phyloP scores from a whole-genome alignment of 2,113 vertebrate species.

The Puntigrus tetrazona region DNA sequence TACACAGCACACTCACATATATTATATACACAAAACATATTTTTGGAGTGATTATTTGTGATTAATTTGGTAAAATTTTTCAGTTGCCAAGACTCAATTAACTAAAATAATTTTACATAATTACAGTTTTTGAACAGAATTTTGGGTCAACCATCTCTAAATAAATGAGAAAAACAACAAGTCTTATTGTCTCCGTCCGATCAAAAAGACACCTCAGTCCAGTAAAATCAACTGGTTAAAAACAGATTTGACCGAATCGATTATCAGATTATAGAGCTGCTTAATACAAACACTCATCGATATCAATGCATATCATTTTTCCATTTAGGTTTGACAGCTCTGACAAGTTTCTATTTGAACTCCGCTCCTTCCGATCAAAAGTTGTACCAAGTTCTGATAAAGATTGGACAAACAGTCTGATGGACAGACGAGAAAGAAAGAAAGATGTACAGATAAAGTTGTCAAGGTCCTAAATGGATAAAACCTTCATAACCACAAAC shows the following conservation, averaged over 20 bases:
- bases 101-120: too few relatives aligned
- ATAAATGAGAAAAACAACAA: neutral
- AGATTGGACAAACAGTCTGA: neutral
- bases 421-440: neutral
- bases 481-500: slow-evolving; percentile 6
- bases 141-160: neutral
- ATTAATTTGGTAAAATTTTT: too few relatives aligned
- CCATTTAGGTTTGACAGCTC: slow-evolving; percentile 41
- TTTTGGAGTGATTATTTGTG: too few relatives aligned
- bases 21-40: too few relatives aligned
- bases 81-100: too few relatives aligned
- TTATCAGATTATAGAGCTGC: slow-evolving; percentile 44
- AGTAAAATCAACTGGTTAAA: slow-evolving; percentile 42
- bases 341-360: slow-evolving; percentile 31
- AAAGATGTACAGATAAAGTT: slow-evolving; percentile 3
- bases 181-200: neutral
- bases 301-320: slow-evolving; percentile 21
- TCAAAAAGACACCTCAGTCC: neutral
- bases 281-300: slow-evolving; percentile 23
- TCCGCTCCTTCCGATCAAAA: slow-evolving; percentile 12
- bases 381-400: neutral
- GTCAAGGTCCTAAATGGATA: slow-evolving; percentile 4
- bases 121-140: too few relatives aligned
- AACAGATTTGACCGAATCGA: slow-evolving; percentile 47
- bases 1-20: too few relatives aligned